Evolutionary conservation across 2,888 invertebrate genomes (phyloP).

Genomic region (Atrina japonica): DNA sequence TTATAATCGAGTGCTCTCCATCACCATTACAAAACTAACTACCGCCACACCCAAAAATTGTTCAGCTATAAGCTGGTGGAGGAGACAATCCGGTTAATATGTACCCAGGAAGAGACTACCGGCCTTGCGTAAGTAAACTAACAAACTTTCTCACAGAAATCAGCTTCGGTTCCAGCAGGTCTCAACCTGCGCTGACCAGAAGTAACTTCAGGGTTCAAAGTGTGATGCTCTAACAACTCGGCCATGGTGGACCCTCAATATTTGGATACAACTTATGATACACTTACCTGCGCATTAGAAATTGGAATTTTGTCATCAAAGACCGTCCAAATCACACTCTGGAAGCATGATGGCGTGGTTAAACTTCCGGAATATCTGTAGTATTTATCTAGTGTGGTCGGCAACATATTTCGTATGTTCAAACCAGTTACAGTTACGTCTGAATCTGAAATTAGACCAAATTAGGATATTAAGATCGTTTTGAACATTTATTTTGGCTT

Average conservation of each 20-base stretch:
- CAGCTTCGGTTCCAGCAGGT: too few species aligned
- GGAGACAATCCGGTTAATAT: background rate
- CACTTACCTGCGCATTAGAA: conserved; percentile 19
- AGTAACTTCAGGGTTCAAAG: too few species aligned
- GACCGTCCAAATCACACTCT: conserved; percentile 41
- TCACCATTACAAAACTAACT: too few species aligned
- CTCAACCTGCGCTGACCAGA: too few species aligned
- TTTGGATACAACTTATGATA: background rate
- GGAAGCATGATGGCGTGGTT: conserved; percentile 37
- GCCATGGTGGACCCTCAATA: too few species aligned
- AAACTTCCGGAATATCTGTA: conserved; percentile 37
- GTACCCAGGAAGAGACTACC: too few species aligned
- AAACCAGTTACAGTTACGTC: background rate
- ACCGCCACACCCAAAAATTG: background rate
- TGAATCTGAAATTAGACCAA: background rate
- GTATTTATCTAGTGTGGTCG: conserved; percentile 9
- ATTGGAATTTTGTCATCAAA: conserved; percentile 24
- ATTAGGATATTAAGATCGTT: too few species aligned
- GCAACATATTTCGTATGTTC: conserved; percentile 10
- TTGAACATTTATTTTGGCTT: too few species aligned
- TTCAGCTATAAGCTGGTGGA: background rate
- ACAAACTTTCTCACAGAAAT: too few species aligned
- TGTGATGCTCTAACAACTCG: too few species aligned
- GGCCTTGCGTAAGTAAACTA: too few species aligned
- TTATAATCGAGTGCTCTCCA: too few species aligned